phyloP scores from a whole-genome alignment of 1,140 invertebrate species.

The Cyrtorhinus lividipennis region DNA sequence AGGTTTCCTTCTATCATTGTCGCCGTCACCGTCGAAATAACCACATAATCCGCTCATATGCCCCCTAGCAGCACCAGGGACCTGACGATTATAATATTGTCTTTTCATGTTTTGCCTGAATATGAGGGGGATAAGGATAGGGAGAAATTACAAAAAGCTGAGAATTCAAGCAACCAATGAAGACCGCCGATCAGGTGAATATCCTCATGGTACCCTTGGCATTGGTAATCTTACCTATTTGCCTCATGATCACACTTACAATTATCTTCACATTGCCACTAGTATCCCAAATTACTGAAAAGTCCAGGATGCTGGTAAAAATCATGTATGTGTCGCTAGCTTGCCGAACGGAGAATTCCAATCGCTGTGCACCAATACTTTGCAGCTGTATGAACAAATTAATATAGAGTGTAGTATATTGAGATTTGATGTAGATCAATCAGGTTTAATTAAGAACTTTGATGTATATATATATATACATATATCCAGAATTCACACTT shows the following conservation, averaged over 20 bases:
- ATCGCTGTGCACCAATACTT: constrained; percentile 44
- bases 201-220: no score
- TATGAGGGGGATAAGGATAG: no score
- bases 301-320: constrained; percentile 50
- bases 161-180: no score
- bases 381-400: constrained; percentile 33
- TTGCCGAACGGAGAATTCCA: constrained; percentile 47
- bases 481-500: no score
- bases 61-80: constrained; percentile 37
- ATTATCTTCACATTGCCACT: constrained; percentile 55
- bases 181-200: no score
- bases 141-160: neutral
- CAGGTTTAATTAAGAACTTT: no score
- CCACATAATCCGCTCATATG: constrained; percentile 65
- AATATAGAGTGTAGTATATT: no score
- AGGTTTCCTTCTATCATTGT: constrained; percentile 54
- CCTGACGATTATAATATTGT: constrained; percentile 25
- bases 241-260: no score
- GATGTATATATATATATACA: no score
- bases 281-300: constrained; percentile 52
- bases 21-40: constrained; percentile 45
- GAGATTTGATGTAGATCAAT: no score
- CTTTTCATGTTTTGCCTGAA: no score
- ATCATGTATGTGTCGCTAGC: constrained; percentile 52
- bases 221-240: no score